Percentiles rank a stretch among this genome's conserved stretches.
phyloP scores from a whole-genome alignment of 1,140 invertebrate species.

The Zaprionus inermis region DNA sequence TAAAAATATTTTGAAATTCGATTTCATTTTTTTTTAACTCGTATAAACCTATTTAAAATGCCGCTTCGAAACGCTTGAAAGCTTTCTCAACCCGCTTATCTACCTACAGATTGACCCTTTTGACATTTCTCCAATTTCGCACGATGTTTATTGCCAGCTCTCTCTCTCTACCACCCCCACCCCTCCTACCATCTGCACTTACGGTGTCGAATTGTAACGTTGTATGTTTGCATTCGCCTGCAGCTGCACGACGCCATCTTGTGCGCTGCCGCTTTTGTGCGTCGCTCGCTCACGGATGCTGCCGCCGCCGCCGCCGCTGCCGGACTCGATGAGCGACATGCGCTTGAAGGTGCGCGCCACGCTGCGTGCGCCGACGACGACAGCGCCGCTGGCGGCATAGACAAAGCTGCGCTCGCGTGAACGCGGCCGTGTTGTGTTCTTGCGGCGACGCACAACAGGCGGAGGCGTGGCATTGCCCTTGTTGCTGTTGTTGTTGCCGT shows the following conservation, averaged over 20 bases:
- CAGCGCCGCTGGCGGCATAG: conserved; percentile 38
- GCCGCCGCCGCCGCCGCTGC: conserved; percentile 18
- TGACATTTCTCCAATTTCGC: background rate
- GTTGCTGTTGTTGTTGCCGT: background rate
- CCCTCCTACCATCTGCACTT: conserved; percentile 27
- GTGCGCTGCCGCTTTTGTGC: background rate
- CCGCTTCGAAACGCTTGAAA: too few relatives aligned
- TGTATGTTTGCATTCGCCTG: conserved; percentile 34
- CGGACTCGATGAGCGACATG: conserved; percentile 49
- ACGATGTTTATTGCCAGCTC: background rate
- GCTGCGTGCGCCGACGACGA: conserved; percentile 44
- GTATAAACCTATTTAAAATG: too few relatives aligned
- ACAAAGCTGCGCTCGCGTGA: conserved; percentile 49
- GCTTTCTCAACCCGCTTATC: too few relatives aligned
- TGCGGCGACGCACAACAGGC: conserved; percentile 35
- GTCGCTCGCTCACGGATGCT: conserved; percentile 24
- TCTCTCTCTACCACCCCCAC: background rate
- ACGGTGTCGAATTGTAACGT: conserved; percentile 54
- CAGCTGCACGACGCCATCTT: conserved; percentile 23
- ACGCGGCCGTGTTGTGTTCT: conserved; percentile 19
- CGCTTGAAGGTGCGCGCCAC: conserved; percentile 50
- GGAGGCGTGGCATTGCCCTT: conserved; percentile 26
- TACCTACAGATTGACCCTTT: background rate
- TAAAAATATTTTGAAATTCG: too few relatives aligned
- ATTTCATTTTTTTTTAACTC: too few relatives aligned